Percentiles rank a stretch among this genome's conserved stretches.
Evolutionary conservation across 2,797 vertebrate genomes (phyloP).

Genomic region (Ciconia nigra): DNA sequence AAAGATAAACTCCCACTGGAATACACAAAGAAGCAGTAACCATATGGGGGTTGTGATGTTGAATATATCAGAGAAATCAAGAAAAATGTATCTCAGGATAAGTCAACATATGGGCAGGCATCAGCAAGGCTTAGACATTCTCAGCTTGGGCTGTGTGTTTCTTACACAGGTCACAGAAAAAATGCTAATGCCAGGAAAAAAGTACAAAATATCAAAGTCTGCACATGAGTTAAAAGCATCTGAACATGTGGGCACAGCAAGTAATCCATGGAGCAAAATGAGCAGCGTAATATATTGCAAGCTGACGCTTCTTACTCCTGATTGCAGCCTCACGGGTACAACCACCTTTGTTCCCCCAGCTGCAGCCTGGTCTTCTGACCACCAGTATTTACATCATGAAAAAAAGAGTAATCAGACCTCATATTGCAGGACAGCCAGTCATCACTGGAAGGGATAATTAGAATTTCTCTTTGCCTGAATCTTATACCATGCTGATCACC

Average conservation of each 20-base stretch:
- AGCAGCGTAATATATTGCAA: neutral
- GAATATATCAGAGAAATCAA: constrained; percentile 50
- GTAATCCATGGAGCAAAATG: neutral
- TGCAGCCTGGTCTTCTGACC: neutral
- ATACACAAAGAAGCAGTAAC: constrained; percentile 40
- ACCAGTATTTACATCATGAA: neutral
- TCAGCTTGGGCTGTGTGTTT: neutral
- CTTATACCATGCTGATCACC: neutral
- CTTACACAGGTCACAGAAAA: constrained; percentile 1
- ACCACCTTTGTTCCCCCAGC: neutral
- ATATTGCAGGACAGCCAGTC: neutral
- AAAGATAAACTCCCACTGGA: constrained; percentile 32
- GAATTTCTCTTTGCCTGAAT: neutral
- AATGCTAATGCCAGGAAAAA: neutral
- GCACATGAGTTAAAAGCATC: constrained; percentile 7
- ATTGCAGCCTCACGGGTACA: neutral
- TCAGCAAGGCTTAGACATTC: constrained; percentile 1
- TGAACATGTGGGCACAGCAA: neutral
- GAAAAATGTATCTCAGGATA: constrained; percentile 16
- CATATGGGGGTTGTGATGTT: constrained; percentile 55
- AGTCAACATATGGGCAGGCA: constrained; percentile 52
- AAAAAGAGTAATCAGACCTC: neutral
- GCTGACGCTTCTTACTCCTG: neutral
- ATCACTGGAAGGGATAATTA: neutral
- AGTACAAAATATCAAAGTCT: neutral